Evolutionary conservation across 2,113 vertebrate genomes (phyloP).

Genomic region (Redunca redunca): DNA sequence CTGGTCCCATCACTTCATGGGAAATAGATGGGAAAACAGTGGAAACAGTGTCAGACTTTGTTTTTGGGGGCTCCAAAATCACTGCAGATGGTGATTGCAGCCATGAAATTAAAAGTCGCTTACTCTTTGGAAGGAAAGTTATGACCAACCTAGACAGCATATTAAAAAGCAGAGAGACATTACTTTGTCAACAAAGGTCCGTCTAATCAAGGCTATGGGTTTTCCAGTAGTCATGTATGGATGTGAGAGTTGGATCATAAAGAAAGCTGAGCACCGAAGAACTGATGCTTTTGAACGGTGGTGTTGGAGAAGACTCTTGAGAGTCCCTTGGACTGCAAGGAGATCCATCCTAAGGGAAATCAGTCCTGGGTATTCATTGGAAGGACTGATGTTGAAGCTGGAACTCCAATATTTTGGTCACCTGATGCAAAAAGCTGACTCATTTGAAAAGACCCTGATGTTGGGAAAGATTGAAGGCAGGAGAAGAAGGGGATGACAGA

Average conservation of each 20-base stretch:
- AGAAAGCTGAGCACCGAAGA: not conserved
- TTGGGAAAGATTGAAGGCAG: not conserved
- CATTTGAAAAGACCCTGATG: not conserved
- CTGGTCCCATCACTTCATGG: not conserved
- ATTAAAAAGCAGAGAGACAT: not conserved
- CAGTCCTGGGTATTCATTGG: not conserved
- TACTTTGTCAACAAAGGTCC: not conserved
- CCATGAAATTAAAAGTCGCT: not conserved
- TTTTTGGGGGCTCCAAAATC: fast-evolving
- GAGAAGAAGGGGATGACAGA: not conserved
- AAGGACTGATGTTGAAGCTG: not conserved
- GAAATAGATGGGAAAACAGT: not conserved
- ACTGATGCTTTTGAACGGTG: not conserved
- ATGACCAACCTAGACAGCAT: not conserved
- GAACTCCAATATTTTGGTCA: not conserved
- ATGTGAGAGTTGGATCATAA: not conserved
- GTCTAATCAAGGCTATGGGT: not conserved
- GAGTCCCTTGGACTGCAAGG: not conserved
- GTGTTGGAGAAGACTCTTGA: not conserved
- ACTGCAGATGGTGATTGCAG: not conserved
- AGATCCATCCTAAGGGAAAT: not conserved
- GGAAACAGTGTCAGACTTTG: not conserved
- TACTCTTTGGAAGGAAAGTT: not conserved
- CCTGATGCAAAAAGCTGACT: not conserved
- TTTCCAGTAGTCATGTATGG: not conserved